Evolutionary conservation across 2,113 vertebrate species (phyloP).

Genomic region (Rhizomys pruinosus): DNA sequence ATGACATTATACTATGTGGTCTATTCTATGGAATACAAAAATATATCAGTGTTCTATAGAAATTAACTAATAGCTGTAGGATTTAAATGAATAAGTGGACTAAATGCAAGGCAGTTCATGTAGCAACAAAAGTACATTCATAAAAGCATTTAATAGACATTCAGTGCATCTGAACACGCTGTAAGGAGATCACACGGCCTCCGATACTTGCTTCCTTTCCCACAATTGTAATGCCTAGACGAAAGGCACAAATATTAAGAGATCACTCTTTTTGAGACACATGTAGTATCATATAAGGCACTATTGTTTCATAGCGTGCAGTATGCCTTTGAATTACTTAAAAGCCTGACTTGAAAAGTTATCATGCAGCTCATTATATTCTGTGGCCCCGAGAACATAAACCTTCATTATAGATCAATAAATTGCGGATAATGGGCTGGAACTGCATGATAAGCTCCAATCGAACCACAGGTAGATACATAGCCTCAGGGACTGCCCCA

Average conservation of each 20-base stretch:
- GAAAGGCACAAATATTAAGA: not conserved
- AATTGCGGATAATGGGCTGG: no score
- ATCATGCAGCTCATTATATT: not conserved
- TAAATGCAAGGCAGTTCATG: not conserved
- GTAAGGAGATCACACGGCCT: not conserved
- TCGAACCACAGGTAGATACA: no score
- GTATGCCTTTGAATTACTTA: not conserved
- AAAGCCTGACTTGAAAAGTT: not conserved
- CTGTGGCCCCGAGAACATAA: not conserved
- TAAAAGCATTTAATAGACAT: constrained; percentile 10
- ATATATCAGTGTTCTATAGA: not conserved
- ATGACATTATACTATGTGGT: not conserved
- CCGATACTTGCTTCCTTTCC: not conserved
- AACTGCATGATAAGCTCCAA: no score
- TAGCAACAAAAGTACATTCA: not conserved
- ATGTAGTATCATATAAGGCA: not conserved
- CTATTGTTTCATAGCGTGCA: not conserved
- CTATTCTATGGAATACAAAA: not conserved
- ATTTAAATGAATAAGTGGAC: not conserved
- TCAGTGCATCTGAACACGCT: not conserved
- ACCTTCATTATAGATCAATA: not conserved
- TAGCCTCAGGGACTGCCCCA: no score
- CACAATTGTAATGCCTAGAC: not conserved
- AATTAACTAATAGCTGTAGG: not conserved
- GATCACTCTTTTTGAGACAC: not conserved